A percentile compares a stretch with the other conserved stretches of the same genome.
phyloP scores from a whole-genome alignment of 2,113 vertebrate genomes.

The Rhagologus leucostigma region DNA sequence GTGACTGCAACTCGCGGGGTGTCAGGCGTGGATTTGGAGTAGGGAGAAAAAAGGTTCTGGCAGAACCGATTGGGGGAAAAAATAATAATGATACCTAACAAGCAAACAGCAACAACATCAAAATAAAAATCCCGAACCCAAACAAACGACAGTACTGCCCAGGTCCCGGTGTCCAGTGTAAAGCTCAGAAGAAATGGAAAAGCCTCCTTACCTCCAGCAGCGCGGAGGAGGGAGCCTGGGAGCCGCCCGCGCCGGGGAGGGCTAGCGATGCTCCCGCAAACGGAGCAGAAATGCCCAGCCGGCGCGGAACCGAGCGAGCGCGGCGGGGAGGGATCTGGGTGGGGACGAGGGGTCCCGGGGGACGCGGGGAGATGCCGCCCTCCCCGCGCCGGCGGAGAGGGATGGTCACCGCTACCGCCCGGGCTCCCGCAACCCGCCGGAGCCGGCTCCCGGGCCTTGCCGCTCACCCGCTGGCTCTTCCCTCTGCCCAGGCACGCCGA shows the following conservation, averaged over 20 bases:
- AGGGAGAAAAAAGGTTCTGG: neutral
- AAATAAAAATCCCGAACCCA: neutral
- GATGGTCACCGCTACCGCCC: neutral
- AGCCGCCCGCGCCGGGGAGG: neutral
- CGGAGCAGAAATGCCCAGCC: neutral
- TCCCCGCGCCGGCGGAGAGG: neutral
- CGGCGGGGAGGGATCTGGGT: neutral
- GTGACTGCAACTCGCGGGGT: conserved; percentile 66
- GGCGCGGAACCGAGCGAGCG: neutral
- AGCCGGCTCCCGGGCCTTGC: neutral
- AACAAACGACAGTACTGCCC: neutral
- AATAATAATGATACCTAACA: neutral
- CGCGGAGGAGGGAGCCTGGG: neutral
- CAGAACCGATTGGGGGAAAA: neutral
- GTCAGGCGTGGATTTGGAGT: neutral
- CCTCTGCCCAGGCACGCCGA: conserved; percentile 81
- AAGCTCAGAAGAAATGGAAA: neutral
- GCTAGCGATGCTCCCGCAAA: neutral
- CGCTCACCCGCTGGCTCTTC: neutral
- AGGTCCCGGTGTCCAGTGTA: neutral
- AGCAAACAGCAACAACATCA: neutral
- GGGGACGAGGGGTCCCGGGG: neutral
- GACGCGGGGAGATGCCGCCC: neutral
- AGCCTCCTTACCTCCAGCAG: conserved; percentile 29
- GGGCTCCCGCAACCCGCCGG: neutral